Evolutionary conservation across 1,140 invertebrate genomes (phyloP).

Genomic region (Ptiloglossa arizonensis): DNA sequence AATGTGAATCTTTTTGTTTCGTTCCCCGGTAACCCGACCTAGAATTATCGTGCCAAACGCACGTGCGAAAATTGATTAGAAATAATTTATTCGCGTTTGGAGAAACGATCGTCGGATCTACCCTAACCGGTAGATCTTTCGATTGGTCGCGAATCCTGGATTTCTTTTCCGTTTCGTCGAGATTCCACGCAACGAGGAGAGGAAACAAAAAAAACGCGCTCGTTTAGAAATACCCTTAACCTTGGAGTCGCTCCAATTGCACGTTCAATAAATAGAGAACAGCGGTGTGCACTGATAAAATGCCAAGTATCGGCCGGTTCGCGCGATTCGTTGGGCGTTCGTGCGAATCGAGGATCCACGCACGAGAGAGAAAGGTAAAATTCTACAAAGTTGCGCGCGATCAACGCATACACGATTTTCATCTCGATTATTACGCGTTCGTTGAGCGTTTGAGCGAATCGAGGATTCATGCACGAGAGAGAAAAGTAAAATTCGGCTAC

Average conservation of each 20-base stretch:
- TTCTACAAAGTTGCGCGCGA: not conserved
- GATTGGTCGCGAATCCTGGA: too few relatives aligned
- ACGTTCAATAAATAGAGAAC: slow-evolving; percentile 38
- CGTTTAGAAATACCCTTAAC: slow-evolving; percentile 38
- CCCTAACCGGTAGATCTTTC: too few relatives aligned
- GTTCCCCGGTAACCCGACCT: too few relatives aligned
- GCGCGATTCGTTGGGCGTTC: not conserved
- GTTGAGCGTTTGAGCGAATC: too few relatives aligned
- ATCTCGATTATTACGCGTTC: not conserved
- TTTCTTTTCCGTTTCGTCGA: not conserved
- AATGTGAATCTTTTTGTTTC: too few relatives aligned
- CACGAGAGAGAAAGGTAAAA: not conserved
- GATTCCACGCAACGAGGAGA: not conserved
- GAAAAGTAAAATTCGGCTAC: not conserved
- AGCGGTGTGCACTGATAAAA: slow-evolving; percentile 28
- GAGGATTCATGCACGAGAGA: not conserved
- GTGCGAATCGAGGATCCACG: not conserved
- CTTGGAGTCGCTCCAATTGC: slow-evolving; percentile 48
- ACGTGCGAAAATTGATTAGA: too few relatives aligned
- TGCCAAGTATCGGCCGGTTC: slow-evolving; percentile 34
- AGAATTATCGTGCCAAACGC: too few relatives aligned
- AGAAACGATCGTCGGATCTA: too few relatives aligned
- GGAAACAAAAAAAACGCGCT: not conserved
- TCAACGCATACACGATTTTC: not conserved
- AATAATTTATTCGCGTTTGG: too few relatives aligned